Conservation (phyloP, 1,140 invertebrate species). For the Tetraneura akinire region DNA sequence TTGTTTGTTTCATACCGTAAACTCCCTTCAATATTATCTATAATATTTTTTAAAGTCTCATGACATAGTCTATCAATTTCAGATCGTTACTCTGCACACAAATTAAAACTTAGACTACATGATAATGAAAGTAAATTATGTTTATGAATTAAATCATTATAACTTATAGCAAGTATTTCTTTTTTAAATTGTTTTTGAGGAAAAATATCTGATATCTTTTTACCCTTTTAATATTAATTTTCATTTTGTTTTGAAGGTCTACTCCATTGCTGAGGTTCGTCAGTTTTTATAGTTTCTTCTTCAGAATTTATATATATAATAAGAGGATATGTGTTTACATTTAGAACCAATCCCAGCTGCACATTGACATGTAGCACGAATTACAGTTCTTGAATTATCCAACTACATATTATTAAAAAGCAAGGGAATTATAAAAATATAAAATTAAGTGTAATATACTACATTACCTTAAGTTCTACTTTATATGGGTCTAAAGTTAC, state of each 20-base stretch:
- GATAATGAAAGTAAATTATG: conserved; percentile 13
- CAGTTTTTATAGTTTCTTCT: not conserved
- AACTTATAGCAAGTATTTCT: not conserved
- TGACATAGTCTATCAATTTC: conserved; percentile 1
- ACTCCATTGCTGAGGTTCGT: not conserved
- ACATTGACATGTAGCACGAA: not conserved
- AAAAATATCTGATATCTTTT: not conserved
- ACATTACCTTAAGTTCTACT: conserved; percentile 5
- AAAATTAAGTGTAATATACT: too few relatives aligned
- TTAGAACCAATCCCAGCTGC: not conserved
- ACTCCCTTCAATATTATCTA: not conserved
- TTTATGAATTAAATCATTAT: not conserved
- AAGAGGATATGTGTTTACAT: not conserved
- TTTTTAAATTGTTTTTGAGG: not conserved
- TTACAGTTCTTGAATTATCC: not conserved
- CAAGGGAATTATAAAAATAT: not conserved
- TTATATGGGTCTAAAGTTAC: conserved; percentile 6
- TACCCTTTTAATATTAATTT: not conserved
- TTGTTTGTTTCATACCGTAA: too few relatives aligned
- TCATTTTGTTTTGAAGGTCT: not conserved
- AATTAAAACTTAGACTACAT: not conserved
- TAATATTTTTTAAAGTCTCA: not conserved
- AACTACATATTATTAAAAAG: not conserved
- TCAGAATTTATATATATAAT: not conserved
- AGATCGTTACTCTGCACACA: not conserved